Evolutionary conservation across 1,140 invertebrate species (phyloP).

Genomic region (Trichonephila clavata): DNA sequence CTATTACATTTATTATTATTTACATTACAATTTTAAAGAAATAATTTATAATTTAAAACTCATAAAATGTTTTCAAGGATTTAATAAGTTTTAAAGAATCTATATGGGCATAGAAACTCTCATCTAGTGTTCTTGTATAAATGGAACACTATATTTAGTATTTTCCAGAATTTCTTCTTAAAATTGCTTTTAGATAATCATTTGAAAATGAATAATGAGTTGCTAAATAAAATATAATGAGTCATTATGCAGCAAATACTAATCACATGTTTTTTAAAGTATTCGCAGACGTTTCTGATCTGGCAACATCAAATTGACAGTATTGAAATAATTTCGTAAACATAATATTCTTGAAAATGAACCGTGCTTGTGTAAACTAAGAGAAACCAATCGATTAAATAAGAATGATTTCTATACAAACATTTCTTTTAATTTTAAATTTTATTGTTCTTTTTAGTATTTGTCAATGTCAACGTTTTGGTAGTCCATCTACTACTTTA

Average conservation of each 20-base stretch:
- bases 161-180: too few species aligned
- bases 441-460: not conserved
- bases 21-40: too few species aligned
- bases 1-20: too few species aligned
- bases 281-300: not conserved
- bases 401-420: not conserved
- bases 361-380: not conserved
- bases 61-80: too few species aligned
- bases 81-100: too few species aligned
- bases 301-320: not conserved
- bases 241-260: not conserved
- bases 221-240: too few species aligned
- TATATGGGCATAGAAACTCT: too few species aligned
- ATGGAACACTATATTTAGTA: too few species aligned
- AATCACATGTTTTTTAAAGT: not conserved
- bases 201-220: too few species aligned
- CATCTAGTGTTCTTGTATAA: too few species aligned
- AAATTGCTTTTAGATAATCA: too few species aligned
- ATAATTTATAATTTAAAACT: too few species aligned
- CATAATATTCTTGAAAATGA: not conserved
- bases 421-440: not conserved
- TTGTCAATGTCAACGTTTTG: constrained; percentile 18
- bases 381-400: not conserved
- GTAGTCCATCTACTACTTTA: constrained; percentile 44
- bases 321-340: constrained; percentile 26